Base-by-base conservation (phyloP, 1,140 invertebrate species). In the Grapholita molesta region DNA sequence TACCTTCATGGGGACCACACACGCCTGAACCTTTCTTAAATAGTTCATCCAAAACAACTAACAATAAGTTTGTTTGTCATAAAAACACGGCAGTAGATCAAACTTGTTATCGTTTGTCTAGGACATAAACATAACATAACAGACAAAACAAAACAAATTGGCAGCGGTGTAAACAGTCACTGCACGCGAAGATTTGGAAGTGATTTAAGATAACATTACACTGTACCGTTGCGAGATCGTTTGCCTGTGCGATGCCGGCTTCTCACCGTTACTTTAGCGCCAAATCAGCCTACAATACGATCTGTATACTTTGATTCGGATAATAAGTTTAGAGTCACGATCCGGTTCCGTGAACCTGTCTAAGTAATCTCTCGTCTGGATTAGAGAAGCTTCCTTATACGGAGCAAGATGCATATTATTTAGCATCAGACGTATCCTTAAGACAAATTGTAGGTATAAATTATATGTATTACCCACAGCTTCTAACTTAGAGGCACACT, bases 271-370 rank as follows among this genome's bases (percentile, higher is more conserved):
- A 91, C 74, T 80, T 87, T 85, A 86, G 79, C 87, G 79, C 88
- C 87, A 85, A 91, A 91, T 88, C 88, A 89, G 85, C 85, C 80
- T 84, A 86, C 87, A 85, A 85, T 86, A 82, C 79, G 78, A 77
- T 82, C 74, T 79, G 75, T 75, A 77, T 81, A 78, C 73, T 82
- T 83, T 87, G 80, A 88, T 86, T 84, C 80, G 84, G 83, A 86
- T 86, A 88, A 88, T 84, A 88, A 86, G 83, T 85, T 82, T 83
- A 79, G 80, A 89, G 87, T 91, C 89, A 91, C 87, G 87, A 91
- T 86, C 75, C 77, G 68, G 77, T 80, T 78, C 78, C 73, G 79
- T 76, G 76, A 82, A 79, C 81, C 83, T 82, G 83, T 88, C 84
- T 82, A 69, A 73, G 78, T 87, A 85, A 85, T 88, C 83, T 87